phyloP scores from a whole-genome alignment of 92 coral and sea anemone species.

The Zoanthus gigantus region DNA sequence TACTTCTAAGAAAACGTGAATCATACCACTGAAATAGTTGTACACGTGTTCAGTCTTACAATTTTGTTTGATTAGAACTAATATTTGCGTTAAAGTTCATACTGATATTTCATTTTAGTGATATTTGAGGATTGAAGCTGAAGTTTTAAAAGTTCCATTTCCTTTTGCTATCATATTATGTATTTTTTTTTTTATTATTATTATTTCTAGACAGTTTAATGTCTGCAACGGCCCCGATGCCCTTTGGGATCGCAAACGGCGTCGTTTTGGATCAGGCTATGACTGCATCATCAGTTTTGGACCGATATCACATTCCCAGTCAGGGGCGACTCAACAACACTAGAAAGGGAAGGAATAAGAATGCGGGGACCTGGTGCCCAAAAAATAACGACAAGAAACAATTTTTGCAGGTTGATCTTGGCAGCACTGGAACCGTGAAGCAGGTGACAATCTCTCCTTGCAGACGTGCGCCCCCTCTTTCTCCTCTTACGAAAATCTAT shows the following conservation, averaged over 20 bases:
- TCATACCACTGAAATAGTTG: too few relatives aligned
- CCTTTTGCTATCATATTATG: not conserved
- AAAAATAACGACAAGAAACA: constrained; percentile 77
- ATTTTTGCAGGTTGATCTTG: constrained; percentile 88
- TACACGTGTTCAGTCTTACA: too few relatives aligned
- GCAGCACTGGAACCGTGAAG: constrained; percentile 65
- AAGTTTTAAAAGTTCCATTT: not conserved
- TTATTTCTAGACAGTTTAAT: constrained; percentile 68
- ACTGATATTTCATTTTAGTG: too few relatives aligned
- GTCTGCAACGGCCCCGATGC: constrained; percentile 80
- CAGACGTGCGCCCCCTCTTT: too few relatives aligned
- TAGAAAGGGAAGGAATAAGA: constrained; percentile 61
- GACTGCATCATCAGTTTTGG: constrained; percentile 79
- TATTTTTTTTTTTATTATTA: not conserved
- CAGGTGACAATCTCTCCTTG: constrained; percentile 65
- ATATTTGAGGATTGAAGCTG: too few relatives aligned
- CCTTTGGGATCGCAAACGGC: constrained; percentile 82
- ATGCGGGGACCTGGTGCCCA: constrained; percentile 93
- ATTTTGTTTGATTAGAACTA: too few relatives aligned
- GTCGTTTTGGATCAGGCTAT: constrained; percentile 75
- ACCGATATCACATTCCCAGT: constrained; percentile 83
- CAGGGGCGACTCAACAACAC: constrained; percentile 91
- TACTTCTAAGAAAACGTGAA: too few relatives aligned
- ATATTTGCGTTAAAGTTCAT: too few relatives aligned
- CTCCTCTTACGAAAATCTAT: too few relatives aligned